Conservation (phyloP, 2,113 vertebrate species). For the Rutilus rutilus region DNA sequence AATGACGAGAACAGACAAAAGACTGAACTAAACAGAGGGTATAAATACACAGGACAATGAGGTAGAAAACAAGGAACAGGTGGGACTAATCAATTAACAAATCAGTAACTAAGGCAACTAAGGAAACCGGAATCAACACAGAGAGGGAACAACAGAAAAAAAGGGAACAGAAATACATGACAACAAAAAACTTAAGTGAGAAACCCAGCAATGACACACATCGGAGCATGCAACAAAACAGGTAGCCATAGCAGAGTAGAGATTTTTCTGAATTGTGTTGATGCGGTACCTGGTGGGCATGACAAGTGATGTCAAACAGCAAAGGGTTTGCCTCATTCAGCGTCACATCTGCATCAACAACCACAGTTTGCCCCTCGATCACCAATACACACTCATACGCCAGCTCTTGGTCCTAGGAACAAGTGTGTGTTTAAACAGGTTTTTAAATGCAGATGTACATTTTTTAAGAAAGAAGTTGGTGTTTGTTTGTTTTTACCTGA, state of each 20-base stretch:
- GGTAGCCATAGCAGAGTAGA: background rate
- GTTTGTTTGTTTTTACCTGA: slow-evolving; percentile 76
- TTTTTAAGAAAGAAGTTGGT: background rate
- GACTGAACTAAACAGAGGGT: no score
- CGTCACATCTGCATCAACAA: slow-evolving; percentile 86
- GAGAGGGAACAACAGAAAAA: no score
- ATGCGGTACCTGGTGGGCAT: slow-evolving; percentile 82
- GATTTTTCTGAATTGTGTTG: background rate
- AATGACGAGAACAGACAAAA: background rate
- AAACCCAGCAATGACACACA: background rate
- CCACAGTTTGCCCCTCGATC: slow-evolving; percentile 88
- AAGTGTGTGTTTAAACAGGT: background rate
- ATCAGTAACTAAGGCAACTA: no score
- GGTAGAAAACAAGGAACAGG: no score
- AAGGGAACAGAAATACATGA: no score
- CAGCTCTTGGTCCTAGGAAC: slow-evolving; percentile 82
- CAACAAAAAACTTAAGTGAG: background rate
- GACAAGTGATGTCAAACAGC: slow-evolving; percentile 87
- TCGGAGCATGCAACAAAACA: background rate
- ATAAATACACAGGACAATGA: no score
- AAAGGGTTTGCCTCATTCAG: slow-evolving; percentile 78
- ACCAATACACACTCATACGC: slow-evolving; percentile 90
- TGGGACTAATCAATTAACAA: no score
- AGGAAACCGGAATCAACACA: no score
- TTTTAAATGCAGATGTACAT: slow-evolving; percentile 17